Evolutionary conservation across 1,140 invertebrate genomes (phyloP).

Genomic region (Drosophila malerkotliana): DNA sequence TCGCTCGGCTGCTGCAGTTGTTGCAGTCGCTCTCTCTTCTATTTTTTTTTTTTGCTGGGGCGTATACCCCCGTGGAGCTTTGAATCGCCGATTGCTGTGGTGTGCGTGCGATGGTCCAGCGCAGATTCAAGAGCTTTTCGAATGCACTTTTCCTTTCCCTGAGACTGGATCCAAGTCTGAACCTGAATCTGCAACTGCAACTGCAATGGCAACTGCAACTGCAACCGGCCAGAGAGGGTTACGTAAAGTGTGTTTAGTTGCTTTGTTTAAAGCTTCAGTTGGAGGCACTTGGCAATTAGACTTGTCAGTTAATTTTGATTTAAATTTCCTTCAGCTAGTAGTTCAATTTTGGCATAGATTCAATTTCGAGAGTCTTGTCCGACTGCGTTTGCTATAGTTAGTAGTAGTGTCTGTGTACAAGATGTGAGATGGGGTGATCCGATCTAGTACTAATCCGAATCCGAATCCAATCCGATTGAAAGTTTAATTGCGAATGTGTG

Average conservation of each 20-base stretch:
- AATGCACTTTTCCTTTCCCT: conserved; percentile 55
- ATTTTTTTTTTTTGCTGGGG: conserved; percentile 34
- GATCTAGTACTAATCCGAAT: conserved; percentile 23
- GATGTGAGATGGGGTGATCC: conserved; percentile 29
- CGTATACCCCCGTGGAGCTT: conserved; percentile 65
- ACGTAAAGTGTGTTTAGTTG: conserved; percentile 28
- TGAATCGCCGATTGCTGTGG: conserved; percentile 37
- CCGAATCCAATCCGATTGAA: conserved; percentile 38
- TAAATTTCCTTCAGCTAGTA: conserved; percentile 45
- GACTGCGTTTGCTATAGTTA: conserved; percentile 49
- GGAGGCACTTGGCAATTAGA: conserved; percentile 16
- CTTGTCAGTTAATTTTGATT: conserved; percentile 62
- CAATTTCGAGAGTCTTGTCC: conserved; percentile 26
- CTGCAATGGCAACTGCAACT: not conserved
- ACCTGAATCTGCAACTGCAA: conserved; percentile 13
- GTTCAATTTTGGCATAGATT: conserved; percentile 33
- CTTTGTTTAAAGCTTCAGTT: not conserved
- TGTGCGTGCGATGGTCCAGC: conserved; percentile 37
- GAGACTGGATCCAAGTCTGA: conserved; percentile 2
- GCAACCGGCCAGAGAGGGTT: conserved; percentile 6
- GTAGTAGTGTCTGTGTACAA: not conserved
- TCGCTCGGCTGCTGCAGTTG: conserved; percentile 47
- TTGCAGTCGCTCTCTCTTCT: conserved; percentile 44
- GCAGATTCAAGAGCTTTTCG: conserved; percentile 44
- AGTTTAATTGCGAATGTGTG: conserved; percentile 33